A percentile compares a stretch with the other conserved stretches of the same genome.
These are phyloP conservation scores for Phania funesta DNA, from an alignment of 2,888 invertebrate species.

Conservation along the genomic window DNA sequence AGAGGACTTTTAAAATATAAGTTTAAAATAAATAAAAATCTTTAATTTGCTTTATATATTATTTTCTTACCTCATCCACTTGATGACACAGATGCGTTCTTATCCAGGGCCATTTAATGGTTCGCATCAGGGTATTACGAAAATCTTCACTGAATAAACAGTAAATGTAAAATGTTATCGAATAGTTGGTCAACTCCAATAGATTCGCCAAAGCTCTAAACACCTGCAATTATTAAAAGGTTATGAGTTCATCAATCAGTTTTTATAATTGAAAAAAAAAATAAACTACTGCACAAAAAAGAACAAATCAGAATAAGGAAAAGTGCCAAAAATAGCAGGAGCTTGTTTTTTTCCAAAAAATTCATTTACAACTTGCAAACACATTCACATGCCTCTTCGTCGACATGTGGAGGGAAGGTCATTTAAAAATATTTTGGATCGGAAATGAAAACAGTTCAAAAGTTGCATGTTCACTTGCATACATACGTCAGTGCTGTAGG, in stretches of 20 bases:
- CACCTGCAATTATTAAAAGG: constrained; percentile 80
- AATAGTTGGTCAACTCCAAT: constrained; percentile 88
- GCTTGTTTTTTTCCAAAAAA: neutral
- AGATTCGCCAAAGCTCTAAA: constrained; percentile 87
- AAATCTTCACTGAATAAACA: constrained; percentile 89
- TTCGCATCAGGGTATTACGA: constrained; percentile 85
- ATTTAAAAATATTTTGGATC: constrained; percentile 1
- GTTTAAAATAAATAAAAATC: neutral
- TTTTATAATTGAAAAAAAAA: constrained; percentile 22
- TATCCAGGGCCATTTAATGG: constrained; percentile 83
- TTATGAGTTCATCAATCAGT: constrained; percentile 1
- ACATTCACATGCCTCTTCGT: neutral
- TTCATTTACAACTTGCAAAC: neutral
- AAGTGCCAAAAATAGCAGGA: neutral
- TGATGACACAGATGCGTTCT: constrained; percentile 75
- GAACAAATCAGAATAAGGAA: neutral
- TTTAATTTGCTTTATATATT: constrained; percentile 43
- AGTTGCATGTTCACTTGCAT: neutral
- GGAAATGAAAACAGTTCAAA: constrained; percentile 41
- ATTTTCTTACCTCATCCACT: constrained; percentile 76
- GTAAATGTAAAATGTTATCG: constrained; percentile 89
- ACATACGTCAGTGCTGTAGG: neutral
- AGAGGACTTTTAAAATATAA: constrained; percentile 67
- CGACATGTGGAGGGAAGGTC: neutral
- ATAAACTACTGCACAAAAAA: neutral